Percentiles rank a stretch among this genome's conserved stretches.
Evolutionary conservation across 1,140 invertebrate species (phyloP).

Genomic region (Drosophila suzukii): DNA sequence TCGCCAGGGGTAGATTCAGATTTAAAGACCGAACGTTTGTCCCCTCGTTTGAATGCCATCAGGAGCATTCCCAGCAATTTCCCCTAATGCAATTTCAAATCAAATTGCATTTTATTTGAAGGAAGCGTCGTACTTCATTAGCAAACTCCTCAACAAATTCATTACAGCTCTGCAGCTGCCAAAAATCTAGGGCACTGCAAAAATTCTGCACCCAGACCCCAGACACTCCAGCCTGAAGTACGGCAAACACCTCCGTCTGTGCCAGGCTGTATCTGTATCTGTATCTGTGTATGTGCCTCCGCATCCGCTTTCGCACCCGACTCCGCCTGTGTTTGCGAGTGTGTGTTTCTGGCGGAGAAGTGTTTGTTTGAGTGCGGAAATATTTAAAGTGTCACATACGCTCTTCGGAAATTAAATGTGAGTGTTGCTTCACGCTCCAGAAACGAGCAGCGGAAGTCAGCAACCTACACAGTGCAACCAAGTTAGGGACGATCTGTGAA

Average conservation of each 20-base stretch:
- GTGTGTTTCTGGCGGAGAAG: slow-evolving; percentile 45
- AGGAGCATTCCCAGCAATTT: slow-evolving; percentile 38
- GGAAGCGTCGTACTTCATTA: slow-evolving; percentile 65
- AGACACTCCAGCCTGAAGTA: slow-evolving; percentile 22
- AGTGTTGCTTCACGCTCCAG: slow-evolving; percentile 62
- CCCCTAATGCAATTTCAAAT: slow-evolving; percentile 72
- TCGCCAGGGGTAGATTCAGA: slow-evolving; percentile 8
- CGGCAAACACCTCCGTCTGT: slow-evolving; percentile 19
- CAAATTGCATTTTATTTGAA: slow-evolving; percentile 74
- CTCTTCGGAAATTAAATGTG: slow-evolving; percentile 78
- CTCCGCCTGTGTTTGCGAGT: slow-evolving; percentile 1
- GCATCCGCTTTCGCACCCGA: slow-evolving; percentile 14
- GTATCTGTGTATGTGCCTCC: slow-evolving; percentile 16
- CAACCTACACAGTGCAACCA: slow-evolving; percentile 44
- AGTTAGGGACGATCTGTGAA: slow-evolving; percentile 10
- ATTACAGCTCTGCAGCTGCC: slow-evolving; percentile 66
- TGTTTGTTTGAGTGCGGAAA: slow-evolving; percentile 74
- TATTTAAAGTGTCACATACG: slow-evolving; percentile 81
- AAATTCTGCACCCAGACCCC: slow-evolving; percentile 49
- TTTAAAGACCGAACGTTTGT: slow-evolving; percentile 21
- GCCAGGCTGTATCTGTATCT: neutral
- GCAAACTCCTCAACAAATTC: slow-evolving; percentile 78
- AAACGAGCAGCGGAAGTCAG: slow-evolving; percentile 47
- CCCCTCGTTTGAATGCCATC: slow-evolving; percentile 35
- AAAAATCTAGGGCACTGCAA: slow-evolving; percentile 67